Evolutionary conservation across 2,888 invertebrate species (phyloP).

Genomic region (Merodon equestris): DNA sequence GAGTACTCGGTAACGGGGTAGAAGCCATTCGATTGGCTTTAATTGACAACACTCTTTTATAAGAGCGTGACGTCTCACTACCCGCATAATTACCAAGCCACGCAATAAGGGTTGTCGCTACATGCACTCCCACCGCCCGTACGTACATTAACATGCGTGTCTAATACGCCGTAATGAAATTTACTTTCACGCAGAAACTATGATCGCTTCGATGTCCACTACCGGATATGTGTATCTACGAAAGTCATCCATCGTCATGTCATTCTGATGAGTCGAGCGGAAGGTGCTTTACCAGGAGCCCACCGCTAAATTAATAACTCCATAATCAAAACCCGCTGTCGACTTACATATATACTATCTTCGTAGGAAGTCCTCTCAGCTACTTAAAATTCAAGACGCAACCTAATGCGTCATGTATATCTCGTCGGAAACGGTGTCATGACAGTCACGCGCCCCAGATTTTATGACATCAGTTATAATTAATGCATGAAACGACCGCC

Average conservation of each 20-base stretch:
- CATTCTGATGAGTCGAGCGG: not conserved
- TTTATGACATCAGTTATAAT: slow-evolving; percentile 67
- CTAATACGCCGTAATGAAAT: slow-evolving; percentile 38
- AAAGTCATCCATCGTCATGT: slow-evolving; percentile 42
- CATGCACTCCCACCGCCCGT: slow-evolving; percentile 27
- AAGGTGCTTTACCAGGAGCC: slow-evolving; percentile 4
- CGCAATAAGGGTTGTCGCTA: slow-evolving; percentile 50
- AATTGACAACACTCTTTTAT: slow-evolving; percentile 48
- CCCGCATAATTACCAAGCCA: slow-evolving; percentile 55
- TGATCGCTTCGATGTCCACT: slow-evolving; percentile 36
- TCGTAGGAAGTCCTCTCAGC: not conserved
- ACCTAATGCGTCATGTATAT: slow-evolving; percentile 60
- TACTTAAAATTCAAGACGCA: slow-evolving; percentile 61
- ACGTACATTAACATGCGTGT: slow-evolving; percentile 46
- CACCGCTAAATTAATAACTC: slow-evolving; percentile 74
- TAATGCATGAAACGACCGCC: slow-evolving; percentile 39
- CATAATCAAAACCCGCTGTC: slow-evolving; percentile 44
- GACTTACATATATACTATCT: too few relatives aligned
- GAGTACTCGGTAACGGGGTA: slow-evolving; percentile 42
- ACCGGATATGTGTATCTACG: slow-evolving; percentile 35
- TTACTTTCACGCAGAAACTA: too few relatives aligned
- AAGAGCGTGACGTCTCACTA: slow-evolving; percentile 52
- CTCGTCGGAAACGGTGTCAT: slow-evolving; percentile 56
- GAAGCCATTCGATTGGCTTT: slow-evolving; percentile 50
- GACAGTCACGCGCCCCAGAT: slow-evolving; percentile 69